Percentiles rank a stretch among this genome's conserved stretches.
phyloP scores from a whole-genome alignment of 2,888 invertebrate species.

The Eumacrocentrus americanus region DNA sequence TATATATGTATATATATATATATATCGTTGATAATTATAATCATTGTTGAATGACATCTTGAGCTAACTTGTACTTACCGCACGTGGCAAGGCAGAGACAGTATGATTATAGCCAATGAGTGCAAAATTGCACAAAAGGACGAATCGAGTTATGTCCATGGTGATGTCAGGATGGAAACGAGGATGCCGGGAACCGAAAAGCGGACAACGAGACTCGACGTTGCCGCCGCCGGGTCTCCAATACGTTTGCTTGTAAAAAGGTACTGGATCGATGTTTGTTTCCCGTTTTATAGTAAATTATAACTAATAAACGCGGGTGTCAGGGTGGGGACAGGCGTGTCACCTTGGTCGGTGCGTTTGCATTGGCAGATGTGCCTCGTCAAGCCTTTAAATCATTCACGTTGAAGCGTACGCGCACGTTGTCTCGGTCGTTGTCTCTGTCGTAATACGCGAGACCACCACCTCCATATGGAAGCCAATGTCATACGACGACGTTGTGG shows the following conservation, averaged over 20 bases:
- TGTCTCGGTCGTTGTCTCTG: conserved; percentile 31
- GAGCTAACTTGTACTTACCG: neutral
- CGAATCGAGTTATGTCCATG: neutral
- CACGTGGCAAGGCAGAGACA: neutral
- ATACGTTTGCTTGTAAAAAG: conserved; percentile 40
- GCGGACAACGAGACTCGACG: neutral
- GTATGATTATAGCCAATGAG: neutral
- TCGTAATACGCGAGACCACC: conserved; percentile 31
- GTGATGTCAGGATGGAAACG: neutral
- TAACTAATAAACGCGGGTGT: conserved; percentile 54
- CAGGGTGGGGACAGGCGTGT: conserved; percentile 41
- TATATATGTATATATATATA: neutral
- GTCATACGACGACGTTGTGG: conserved; percentile 30
- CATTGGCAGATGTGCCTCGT: conserved; percentile 59
- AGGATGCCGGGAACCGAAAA: conserved; percentile 11
- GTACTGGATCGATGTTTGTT: conserved; percentile 52
- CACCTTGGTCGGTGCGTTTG: conserved; percentile 60
- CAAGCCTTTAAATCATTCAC: conserved; percentile 58
- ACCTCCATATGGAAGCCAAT: conserved; percentile 25
- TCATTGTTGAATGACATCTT: neutral
- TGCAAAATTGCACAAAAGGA: neutral
- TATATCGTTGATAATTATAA: too few species aligned
- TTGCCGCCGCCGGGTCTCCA: neutral
- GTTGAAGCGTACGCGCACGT: too few species aligned
- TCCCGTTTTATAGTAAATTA: conserved; percentile 62